A percentile compares a stretch with the other conserved stretches of the same genome.
Conservation (phyloP, 2,888 invertebrate species). For the Megastigmus dorsalis region DNA sequence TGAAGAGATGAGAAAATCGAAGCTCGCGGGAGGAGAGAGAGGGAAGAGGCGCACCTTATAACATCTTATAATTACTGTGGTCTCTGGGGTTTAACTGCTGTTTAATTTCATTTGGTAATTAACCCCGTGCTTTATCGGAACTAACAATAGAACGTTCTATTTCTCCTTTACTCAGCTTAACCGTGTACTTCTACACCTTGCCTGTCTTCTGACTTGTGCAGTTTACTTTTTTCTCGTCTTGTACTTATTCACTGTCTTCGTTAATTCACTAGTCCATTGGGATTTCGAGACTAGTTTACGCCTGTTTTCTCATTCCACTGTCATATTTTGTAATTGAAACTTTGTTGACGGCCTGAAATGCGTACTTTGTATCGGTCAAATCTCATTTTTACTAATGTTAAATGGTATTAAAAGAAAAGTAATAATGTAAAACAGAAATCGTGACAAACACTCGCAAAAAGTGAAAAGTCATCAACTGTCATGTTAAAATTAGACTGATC, state of each 20-base stretch:
- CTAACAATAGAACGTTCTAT: constrained; percentile 12
- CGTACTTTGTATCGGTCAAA: too few relatives aligned
- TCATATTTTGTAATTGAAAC: too few relatives aligned
- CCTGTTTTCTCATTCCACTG: too few relatives aligned
- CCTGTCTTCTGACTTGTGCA: background rate
- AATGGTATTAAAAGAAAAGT: too few relatives aligned
- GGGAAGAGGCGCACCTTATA: constrained; percentile 65
- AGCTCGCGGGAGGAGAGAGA: constrained; percentile 14
- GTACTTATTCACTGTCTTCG: too few relatives aligned
- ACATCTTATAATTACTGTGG: constrained; percentile 72
- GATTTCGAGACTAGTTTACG: too few relatives aligned
- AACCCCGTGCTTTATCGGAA: constrained; percentile 57
- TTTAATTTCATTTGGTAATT: constrained; percentile 72
- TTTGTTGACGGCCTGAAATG: too few relatives aligned
- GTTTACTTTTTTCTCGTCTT: background rate
- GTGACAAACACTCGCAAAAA: too few relatives aligned
- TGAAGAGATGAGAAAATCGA: constrained; percentile 43
- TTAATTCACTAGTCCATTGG: background rate
- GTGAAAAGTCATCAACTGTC: too few relatives aligned
- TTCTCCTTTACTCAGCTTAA: constrained; percentile 26
- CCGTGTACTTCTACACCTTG: background rate
- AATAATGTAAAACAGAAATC: too few relatives aligned
- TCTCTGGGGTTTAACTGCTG: constrained; percentile 69
- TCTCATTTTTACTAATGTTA: too few relatives aligned
- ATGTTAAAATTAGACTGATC: too few relatives aligned